Base-by-base conservation (phyloP, 2,888 invertebrate genomes). In the Nymphalis urticae region DNA sequence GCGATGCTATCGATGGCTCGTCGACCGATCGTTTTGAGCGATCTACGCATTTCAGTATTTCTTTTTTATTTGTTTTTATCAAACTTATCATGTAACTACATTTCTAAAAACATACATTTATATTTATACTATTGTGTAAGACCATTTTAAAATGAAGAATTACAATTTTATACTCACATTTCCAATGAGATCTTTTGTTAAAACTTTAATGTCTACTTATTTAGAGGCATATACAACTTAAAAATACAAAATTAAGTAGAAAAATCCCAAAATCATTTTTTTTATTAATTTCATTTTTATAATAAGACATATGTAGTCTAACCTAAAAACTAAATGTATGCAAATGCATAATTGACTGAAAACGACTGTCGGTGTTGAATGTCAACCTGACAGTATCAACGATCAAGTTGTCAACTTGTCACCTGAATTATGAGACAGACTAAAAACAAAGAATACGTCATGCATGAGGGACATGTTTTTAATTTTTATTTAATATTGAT, bases 181-280 rank as follows among this genome's bases (percentile, higher is more conserved):
- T 58, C 27, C 42, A 42, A 58, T 19, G 58, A 58, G 36, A 58
- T 58, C n/a, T 42, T 8, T 42, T 13, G n/a, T 21, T 19, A 56
- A 56, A 17, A 32, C 13, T 58, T 10, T 19, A 58, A 13, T 58
- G 2, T 36, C 27, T 62, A 5, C 32, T 51, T 27, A 6, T 27
- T 32, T 9, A 47, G 17, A n/a, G 3, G 24, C 32, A 32, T 24
- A 32, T 56, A 17, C 32, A 32, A 19, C 42, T 58, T 42, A 58
- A 42, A 42, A 58, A 42, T 58, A 58, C 17, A 62, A n/a, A 54
- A 63, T 53, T 51, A 21, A 58, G n/a, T 58, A 19, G 13, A 19
- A 36, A 58, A 42, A 36, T 42, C 98, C 98, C 13, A 97, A 84
- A 1, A 96, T 63, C 53, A 98, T 94, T 90, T 98, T 98, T 81